Conservation (phyloP, 2,888 invertebrate species). For the Dilophus febrilis region DNA sequence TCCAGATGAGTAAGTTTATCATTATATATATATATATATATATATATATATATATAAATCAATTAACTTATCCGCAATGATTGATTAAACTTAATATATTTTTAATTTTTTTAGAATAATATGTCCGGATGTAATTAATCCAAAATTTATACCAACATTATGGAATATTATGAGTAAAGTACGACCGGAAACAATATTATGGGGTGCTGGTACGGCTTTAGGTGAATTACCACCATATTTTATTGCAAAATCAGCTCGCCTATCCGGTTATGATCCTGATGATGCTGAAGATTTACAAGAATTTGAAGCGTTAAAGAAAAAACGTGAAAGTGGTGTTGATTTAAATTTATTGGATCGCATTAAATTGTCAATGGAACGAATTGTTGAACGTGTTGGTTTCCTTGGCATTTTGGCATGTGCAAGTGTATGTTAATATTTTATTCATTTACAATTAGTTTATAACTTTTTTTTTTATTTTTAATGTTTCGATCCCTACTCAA, state of each 20-base stretch:
- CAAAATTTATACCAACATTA: slow-evolving; percentile 52
- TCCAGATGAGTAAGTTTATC: slow-evolving; percentile 76
- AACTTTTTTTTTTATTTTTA: too few species aligned
- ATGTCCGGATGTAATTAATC: slow-evolving; percentile 60
- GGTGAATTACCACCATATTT: slow-evolving; percentile 99
- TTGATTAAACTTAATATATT: background rate
- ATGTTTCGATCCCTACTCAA: background rate
- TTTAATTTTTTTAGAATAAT: slow-evolving; percentile 51
- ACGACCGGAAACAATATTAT: slow-evolving; percentile 89
- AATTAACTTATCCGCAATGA: background rate
- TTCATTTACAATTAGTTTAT: slow-evolving; percentile 2
- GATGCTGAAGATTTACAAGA: slow-evolving; percentile 55
- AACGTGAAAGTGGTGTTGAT: slow-evolving; percentile 37
- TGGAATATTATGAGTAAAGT: slow-evolving; percentile 92
- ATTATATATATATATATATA: slow-evolving; percentile 1
- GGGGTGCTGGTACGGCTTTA: slow-evolving; percentile 96
- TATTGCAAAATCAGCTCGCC: slow-evolving; percentile 89
- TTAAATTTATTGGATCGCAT: slow-evolving; percentile 54
- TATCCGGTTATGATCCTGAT: slow-evolving; percentile 45
- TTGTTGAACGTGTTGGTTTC: slow-evolving; percentile 90
- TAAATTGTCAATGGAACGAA: slow-evolving; percentile 69
- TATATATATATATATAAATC: too few species aligned
- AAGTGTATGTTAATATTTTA: slow-evolving; percentile 54
- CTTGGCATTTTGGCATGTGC: slow-evolving; percentile 93
- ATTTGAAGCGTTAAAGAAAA: slow-evolving; percentile 50